phyloP scores from a whole-genome alignment of 2,797 vertebrate genomes.

The Coreius guichenoti region DNA sequence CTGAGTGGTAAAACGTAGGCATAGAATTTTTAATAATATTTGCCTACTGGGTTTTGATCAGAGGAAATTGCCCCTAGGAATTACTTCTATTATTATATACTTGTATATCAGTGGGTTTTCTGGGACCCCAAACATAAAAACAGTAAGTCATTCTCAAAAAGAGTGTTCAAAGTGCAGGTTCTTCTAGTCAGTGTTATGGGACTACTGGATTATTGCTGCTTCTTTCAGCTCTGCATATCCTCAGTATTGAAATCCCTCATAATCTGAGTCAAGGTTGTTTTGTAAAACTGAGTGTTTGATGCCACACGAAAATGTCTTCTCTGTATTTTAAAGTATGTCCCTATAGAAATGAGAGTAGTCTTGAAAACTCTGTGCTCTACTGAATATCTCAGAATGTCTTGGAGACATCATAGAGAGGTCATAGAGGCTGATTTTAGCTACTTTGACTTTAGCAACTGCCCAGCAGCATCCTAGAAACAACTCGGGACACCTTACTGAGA shows the following conservation, averaged over 20 bases:
- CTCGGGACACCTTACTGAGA: neutral
- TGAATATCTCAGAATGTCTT: slow-evolving; percentile 1
- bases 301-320: neutral
- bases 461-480: neutral
- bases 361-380: neutral
- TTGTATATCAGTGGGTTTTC: neutral
- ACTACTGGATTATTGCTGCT: slow-evolving; percentile 12
- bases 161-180: neutral
- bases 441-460: neutral
- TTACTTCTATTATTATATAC: neutral
- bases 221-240: neutral
- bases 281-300: neutral
- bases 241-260: slow-evolving; percentile 8
- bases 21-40: neutral
- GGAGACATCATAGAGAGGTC: neutral
- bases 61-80: neutral
- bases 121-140: neutral
- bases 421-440: too few relatives aligned
- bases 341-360: neutral
- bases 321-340: neutral
- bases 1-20: neutral
- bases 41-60: neutral
- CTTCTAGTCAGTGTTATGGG: neutral
- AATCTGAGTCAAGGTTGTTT: neutral
- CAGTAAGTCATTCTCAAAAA: neutral